Conservation (phyloP, 1,140 invertebrate species). For the Zaprionus kolodkinae region DNA sequence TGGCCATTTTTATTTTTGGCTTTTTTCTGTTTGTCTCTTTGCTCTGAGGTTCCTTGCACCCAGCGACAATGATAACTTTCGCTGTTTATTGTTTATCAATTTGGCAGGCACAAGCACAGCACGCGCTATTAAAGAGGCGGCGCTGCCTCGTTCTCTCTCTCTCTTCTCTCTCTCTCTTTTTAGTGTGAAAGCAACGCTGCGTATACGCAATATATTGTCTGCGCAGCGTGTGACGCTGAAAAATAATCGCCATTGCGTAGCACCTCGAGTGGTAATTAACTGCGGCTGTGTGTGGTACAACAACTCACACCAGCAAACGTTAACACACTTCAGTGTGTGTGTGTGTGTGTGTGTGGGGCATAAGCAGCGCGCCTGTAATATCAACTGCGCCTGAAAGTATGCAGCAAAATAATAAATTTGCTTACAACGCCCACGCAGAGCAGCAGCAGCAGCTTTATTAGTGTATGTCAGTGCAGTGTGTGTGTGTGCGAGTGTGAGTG, state of each 20-base stretch:
- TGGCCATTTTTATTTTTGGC: conserved; percentile 29
- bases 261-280: conserved; percentile 40
- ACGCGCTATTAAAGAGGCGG: conserved; percentile 3
- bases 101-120: neutral
- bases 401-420: conserved; percentile 61
- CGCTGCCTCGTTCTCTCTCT: neutral
- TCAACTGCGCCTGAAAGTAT: conserved; percentile 40
- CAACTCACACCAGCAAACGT: neutral
- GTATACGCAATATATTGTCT: conserved; percentile 27
- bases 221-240: conserved; percentile 37
- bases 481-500: neutral
- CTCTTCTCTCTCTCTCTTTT: neutral
- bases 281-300: neutral
- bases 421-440: conserved; percentile 34
- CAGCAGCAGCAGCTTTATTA: conserved; percentile 25
- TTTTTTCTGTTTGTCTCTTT: conserved; percentile 8
- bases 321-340: neutral
- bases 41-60: conserved; percentile 52
- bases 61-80: conserved; percentile 23
- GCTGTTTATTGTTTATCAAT: conserved; percentile 17
- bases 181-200: neutral
- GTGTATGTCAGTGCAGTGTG: conserved; percentile 15
- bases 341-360: neutral
- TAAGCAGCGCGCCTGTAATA: conserved; percentile 15
- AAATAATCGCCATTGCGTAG: conserved; percentile 24